phyloP scores from a whole-genome alignment of 2,888 invertebrate genomes.

The Melolontha melolontha region DNA sequence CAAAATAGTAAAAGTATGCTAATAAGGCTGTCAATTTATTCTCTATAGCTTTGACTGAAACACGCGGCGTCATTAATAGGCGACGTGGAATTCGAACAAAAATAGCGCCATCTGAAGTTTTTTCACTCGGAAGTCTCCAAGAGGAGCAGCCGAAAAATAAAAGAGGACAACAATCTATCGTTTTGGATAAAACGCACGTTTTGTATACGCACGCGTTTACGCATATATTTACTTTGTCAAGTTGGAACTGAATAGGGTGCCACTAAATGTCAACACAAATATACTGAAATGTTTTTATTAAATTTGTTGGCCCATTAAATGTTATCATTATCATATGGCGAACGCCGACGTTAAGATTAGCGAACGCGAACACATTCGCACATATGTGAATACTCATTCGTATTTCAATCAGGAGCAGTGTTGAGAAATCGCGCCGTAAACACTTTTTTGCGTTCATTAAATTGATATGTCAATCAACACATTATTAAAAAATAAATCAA shows the following conservation, averaged over 20 bases:
- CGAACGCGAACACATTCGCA: no score
- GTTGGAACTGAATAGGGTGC: constrained; percentile 5
- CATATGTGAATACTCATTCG: no score
- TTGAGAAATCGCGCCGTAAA: no score
- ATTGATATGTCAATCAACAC: no score
- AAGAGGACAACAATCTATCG: constrained; percentile 13
- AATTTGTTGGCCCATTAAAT: background rate
- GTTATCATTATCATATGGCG: background rate
- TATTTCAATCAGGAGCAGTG: no score
- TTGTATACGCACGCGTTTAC: constrained; percentile 13
- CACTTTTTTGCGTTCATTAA: no score
- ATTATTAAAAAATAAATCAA: no score
- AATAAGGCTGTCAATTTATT: constrained; percentile 26
- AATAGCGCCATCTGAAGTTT: constrained; percentile 20
- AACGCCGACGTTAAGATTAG: no score
- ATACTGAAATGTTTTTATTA: constrained; percentile 1
- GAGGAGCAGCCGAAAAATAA: constrained; percentile 10
- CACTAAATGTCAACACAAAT: constrained; percentile 10
- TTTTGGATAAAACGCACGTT: constrained; percentile 16
- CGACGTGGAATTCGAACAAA: constrained; percentile 23
- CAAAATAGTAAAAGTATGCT: background rate
- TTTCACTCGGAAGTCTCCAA: constrained; percentile 3
- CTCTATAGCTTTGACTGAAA: background rate
- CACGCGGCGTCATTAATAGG: constrained; percentile 18
- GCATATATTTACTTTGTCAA: constrained; percentile 21